A percentile compares a stretch with the other conserved stretches of the same genome.
Conservation (phyloP, 2,113 vertebrate genomes). For the Paratilapia polleni region DNA sequence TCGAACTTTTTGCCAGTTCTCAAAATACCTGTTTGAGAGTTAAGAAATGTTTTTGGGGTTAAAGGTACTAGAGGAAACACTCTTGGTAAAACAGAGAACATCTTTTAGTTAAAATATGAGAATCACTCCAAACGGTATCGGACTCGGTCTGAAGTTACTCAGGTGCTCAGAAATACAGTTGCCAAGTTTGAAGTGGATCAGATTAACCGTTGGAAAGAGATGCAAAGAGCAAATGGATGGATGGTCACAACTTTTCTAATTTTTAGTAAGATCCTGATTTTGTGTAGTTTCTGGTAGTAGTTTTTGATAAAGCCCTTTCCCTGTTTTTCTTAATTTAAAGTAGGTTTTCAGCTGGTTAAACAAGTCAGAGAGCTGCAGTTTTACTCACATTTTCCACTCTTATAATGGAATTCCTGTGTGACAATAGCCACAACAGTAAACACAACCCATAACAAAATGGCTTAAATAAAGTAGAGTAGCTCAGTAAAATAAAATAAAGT, state of each 20-base stretch:
- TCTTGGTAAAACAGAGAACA: too few species aligned
- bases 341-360: background rate
- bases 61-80: too few species aligned
- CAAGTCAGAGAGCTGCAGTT: background rate
- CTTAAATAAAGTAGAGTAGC: background rate
- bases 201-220: background rate
- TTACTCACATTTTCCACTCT: background rate
- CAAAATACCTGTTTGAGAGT: background rate
- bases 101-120: too few species aligned
- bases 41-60: background rate
- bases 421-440: background rate
- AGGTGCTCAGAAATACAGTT: background rate
- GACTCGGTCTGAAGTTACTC: too few species aligned
- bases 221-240: background rate
- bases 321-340: background rate
- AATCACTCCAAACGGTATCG: too few species aligned
- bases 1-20: background rate
- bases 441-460: too few species aligned
- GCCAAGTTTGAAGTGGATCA: background rate
- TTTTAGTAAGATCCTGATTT: too few species aligned
- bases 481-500: background rate
- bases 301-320: background rate
- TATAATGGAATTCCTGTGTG: background rate
- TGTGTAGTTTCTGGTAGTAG: background rate
- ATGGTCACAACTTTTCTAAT: rapidly evolving